phyloP scores from a whole-genome alignment of 2,113 vertebrate genomes.

The Regulus satrapa region DNA sequence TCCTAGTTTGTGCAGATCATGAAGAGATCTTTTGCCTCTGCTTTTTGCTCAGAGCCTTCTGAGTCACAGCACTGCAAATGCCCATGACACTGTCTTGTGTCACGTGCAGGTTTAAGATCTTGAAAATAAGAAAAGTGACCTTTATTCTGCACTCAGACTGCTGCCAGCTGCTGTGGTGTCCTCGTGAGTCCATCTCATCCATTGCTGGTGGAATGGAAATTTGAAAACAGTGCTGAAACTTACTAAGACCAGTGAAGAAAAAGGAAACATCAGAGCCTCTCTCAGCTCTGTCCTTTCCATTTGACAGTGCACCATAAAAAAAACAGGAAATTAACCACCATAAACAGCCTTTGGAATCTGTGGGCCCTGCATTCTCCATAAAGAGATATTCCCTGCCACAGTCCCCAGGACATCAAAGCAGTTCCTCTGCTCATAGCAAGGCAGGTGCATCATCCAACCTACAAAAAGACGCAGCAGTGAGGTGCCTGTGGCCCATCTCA shows the following conservation, averaged over 20 bases:
- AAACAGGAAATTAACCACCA: neutral
- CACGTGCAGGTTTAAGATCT: neutral
- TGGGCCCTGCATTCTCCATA: neutral
- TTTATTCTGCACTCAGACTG: neutral
- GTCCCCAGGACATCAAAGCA: neutral
- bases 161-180: neutral
- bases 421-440: neutral
- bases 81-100: neutral
- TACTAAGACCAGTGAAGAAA: neutral
- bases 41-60: neutral
- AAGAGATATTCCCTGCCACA: neutral
- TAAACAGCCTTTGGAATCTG: neutral
- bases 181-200: fast-evolving
- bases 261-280: fast-evolving
- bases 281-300: neutral
- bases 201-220: neutral
- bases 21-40: neutral
- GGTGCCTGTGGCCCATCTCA: neutral
- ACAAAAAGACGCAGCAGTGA: neutral
- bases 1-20: neutral
- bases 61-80: neutral
- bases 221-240: neutral
- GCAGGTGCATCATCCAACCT: neutral
- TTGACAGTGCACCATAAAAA: neutral
- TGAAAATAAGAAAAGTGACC: neutral